Evolutionary conservation across 2,888 invertebrate species (phyloP).

Genomic region (Diarsia mendica): DNA sequence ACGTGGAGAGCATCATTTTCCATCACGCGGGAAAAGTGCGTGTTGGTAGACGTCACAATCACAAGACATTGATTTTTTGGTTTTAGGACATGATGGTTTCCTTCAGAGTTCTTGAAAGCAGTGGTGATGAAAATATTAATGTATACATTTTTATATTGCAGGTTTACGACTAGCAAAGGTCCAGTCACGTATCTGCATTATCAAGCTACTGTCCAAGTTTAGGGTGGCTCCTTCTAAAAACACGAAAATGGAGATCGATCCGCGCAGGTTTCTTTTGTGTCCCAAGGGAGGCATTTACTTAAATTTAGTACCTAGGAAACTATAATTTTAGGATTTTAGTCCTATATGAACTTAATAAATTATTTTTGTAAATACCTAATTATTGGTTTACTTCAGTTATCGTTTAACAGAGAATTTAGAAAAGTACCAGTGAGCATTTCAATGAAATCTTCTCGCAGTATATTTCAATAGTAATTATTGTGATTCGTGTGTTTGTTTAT

Average conservation of each 20-base stretch:
- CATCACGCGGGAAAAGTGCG: too few relatives aligned
- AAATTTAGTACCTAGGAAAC: neutral
- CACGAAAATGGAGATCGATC: conserved; percentile 16
- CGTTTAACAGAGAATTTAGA: neutral
- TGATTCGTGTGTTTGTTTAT: too few relatives aligned
- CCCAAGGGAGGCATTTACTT: conserved; percentile 10
- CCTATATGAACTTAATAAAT: neutral
- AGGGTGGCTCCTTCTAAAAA: neutral
- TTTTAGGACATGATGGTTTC: too few relatives aligned
- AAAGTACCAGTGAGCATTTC: neutral
- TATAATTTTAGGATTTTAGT: neutral
- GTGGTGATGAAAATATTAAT: neutral
- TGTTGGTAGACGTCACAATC: too few relatives aligned
- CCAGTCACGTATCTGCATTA: conserved; percentile 13
- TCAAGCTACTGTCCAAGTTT: conserved; percentile 13
- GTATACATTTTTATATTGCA: neutral
- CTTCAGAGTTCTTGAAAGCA: too few relatives aligned
- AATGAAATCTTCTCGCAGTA: neutral
- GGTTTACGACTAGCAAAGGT: conserved; percentile 11
- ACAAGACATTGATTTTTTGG: too few relatives aligned
- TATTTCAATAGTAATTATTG: neutral
- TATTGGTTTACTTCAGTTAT: neutral
- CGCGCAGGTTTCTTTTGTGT: conserved; percentile 1
- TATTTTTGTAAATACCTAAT: neutral
- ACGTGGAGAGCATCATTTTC: too few relatives aligned